These are phyloP conservation scores for Myotis findleyi DNA, from an alignment of 2,797 vertebrate genomes.

Conservation along the genomic window DNA sequence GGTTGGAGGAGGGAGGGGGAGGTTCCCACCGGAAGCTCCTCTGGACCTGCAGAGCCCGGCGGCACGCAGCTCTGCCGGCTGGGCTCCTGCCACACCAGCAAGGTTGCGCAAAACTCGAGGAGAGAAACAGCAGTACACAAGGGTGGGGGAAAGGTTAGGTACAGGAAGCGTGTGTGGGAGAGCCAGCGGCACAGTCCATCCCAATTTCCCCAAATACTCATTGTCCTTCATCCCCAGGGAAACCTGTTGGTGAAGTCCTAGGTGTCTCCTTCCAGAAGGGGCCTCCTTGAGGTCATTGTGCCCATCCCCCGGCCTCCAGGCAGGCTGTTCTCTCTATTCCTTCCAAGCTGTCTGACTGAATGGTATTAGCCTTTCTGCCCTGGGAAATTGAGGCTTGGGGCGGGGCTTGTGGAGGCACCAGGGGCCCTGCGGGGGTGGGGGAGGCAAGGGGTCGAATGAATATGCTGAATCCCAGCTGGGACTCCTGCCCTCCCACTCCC, in stretches of 20 bases:
- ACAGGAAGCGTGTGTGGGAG: constrained; percentile 72
- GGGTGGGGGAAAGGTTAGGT: constrained; percentile 62
- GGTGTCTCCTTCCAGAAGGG: constrained; percentile 40
- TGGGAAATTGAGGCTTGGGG: neutral
- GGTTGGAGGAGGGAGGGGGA: neutral
- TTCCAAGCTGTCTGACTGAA: neutral
- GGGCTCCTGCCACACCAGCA: neutral
- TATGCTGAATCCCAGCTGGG: neutral
- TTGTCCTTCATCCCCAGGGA: constrained; percentile 13
- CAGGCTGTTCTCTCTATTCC: neutral
- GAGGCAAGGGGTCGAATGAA: neutral
- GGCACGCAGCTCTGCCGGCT: constrained; percentile 15
- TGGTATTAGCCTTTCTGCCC: neutral
- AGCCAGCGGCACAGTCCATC: neutral
- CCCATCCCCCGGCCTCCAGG: neutral
- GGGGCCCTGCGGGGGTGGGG: neutral
- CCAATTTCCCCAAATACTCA: constrained; percentile 55
- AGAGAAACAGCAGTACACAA: constrained; percentile 13
- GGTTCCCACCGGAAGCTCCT: neutral
- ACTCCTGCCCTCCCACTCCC: constrained; percentile 35
- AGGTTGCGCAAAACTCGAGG: constrained; percentile 61
- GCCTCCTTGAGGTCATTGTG: constrained; percentile 35
- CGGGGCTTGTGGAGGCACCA: neutral
- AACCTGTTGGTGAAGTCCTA: constrained; percentile 70
- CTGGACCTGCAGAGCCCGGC: constrained; percentile 20